Base-by-base conservation (phyloP, 2,113 vertebrate species). In the Conger conger region DNA sequence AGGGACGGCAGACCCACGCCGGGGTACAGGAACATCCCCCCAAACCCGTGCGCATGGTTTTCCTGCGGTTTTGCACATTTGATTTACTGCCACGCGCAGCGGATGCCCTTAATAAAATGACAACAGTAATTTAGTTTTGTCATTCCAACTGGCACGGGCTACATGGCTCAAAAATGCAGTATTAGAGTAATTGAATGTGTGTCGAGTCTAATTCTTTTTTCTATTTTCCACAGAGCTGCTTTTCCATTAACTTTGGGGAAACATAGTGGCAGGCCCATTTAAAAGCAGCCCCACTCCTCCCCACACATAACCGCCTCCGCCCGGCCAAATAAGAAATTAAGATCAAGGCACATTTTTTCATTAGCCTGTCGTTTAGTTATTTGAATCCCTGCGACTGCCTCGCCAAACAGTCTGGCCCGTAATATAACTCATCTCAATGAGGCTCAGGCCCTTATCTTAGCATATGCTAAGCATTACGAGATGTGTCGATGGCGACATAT, bases 191-290 rank as follows among this genome's bases (percentile, higher is more conserved):
- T 96, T 96, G 96, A 96, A 97, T 96, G 95, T 95, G 94, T 96
- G 96, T 96, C 95, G 95, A 94, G 96, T 96, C 96, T 97, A 98
- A 98, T 98, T 95, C 96, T 96, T 97, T 96, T 96, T 96, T 96
- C 96, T 96, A 97, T 99, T 99, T 98, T 98, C 97, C 96, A 98
- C 95, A 96, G 96, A 97, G 95, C 96, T 96, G 97, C 96, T 96
- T 98, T 99, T 97, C 97, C 97, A 98, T 99, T 98, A 97, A 97
- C 96, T 97, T 96, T 97, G 96, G 97, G 95, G 97, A 97, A 98
- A 98, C 96, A 97, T 92, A 96, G 94, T 98, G 97, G 97, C 97
- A 99, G 97, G 96, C 97, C 97, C 96, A 98, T 99, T 98, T 97
- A 97, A 97, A 97, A 96, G 94, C 93, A 94, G 92, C 94, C 90